Conservation (phyloP, 1,140 invertebrate genomes). For the Phenacoccus solenopsis region DNA sequence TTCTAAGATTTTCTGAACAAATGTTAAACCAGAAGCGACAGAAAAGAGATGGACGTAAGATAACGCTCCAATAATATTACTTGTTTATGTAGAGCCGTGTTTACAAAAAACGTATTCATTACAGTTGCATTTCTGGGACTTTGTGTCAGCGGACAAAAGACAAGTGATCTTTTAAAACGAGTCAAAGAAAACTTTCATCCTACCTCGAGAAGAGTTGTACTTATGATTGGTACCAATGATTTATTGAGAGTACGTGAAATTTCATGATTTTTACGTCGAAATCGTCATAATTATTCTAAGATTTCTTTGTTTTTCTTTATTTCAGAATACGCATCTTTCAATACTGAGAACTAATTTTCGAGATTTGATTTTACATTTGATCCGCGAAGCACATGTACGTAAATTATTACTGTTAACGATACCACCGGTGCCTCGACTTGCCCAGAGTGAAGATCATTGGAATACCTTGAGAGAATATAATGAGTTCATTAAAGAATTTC, state of each 20-base stretch:
- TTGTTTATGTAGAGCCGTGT: too few relatives aligned
- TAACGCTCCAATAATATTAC: too few relatives aligned
- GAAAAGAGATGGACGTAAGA: neutral
- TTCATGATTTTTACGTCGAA: neutral
- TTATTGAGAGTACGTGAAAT: neutral
- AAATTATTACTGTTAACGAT: neutral
- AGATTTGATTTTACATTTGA: neutral
- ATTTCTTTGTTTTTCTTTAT: neutral
- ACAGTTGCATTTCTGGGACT: neutral
- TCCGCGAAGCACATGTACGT: neutral
- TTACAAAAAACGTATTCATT: neutral
- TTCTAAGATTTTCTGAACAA: neutral
- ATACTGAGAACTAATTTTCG: neutral
- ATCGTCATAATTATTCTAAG: neutral
- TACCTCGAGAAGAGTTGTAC: neutral
- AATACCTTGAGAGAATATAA: neutral
- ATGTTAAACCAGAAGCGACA: neutral
- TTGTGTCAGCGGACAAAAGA: constrained; percentile 1
- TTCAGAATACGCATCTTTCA: neutral
- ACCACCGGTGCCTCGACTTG: neutral
- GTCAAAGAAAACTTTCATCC: neutral
- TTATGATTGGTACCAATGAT: constrained; percentile 4
- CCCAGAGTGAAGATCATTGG: neutral
- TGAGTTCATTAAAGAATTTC: neutral
- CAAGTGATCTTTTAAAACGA: neutral